phyloP scores from a whole-genome alignment of 1,140 invertebrate species.

The Sesamia nonagrioides region DNA sequence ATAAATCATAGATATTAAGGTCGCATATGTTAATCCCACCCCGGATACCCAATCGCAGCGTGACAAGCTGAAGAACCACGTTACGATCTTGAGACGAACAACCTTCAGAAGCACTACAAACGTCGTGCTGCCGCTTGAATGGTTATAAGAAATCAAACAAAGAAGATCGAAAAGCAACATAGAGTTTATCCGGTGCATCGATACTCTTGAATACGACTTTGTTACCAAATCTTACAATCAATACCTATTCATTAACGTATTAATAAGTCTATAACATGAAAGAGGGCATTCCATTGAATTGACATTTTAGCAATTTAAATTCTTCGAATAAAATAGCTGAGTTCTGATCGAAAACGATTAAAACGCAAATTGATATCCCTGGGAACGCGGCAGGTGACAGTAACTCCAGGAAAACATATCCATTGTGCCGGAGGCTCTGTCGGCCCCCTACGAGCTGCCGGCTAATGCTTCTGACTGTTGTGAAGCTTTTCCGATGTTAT shows the following conservation, averaged over 20 bases:
- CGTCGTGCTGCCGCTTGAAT: not conserved
- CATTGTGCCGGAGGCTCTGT: conserved; percentile 28
- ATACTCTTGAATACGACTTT: not conserved
- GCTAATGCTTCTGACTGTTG: not conserved
- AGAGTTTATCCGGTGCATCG: not conserved
- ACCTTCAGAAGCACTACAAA: conserved; percentile 5
- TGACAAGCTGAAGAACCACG: conserved; percentile 5
- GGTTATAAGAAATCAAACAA: not conserved
- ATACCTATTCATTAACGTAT: not conserved
- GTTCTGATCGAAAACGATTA: conserved; percentile 61
- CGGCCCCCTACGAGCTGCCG: not conserved
- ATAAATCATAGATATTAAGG: conserved; percentile 32
- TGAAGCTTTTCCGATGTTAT: not conserved
- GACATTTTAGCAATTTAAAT: conserved; percentile 47
- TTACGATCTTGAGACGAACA: conserved; percentile 10
- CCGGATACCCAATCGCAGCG: conserved; percentile 19
- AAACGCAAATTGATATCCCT: conserved; percentile 78
- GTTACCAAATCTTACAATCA: not conserved
- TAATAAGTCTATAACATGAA: not conserved
- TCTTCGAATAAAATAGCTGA: conserved; percentile 56
- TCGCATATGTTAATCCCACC: conserved; percentile 28
- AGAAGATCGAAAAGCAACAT: not conserved
- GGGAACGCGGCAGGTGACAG: conserved; percentile 73
- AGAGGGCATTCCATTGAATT: conserved; percentile 14
- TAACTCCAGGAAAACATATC: conserved; percentile 61